Evolutionary conservation across 2,888 invertebrate genomes (phyloP).

Genomic region (Callyntrura guangdongensis): DNA sequence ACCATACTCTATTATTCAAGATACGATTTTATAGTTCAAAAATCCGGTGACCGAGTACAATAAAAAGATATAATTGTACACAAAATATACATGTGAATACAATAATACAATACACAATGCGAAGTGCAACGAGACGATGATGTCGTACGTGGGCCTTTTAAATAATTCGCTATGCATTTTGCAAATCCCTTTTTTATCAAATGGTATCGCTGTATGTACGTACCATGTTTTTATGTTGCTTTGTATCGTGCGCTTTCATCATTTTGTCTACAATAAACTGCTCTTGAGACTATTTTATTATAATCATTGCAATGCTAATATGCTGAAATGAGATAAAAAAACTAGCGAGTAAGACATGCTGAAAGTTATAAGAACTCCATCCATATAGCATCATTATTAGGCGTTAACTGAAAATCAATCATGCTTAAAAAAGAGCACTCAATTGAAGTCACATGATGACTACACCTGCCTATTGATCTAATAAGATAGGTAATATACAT

Average conservation of each 20-base stretch:
- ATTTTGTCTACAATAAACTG: not conserved
- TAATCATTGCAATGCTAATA: not conserved
- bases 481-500: no score
- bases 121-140: constrained; percentile 5
- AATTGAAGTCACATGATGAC: constrained; percentile 20
- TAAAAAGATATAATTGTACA: not conserved
- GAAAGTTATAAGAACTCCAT: not conserved
- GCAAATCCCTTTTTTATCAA: not conserved
- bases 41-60: constrained; percentile 67
- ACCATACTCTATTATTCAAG: not conserved
- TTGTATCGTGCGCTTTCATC: not conserved
- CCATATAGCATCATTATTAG: constrained; percentile 57
- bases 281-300: constrained; percentile 2
- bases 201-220: not conserved
- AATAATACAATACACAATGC: no score
- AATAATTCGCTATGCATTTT: constrained; percentile 13
- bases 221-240: constrained; percentile 3
- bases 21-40: constrained; percentile 35
- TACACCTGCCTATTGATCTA: not conserved
- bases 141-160: constrained; percentile 37
- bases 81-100: not conserved
- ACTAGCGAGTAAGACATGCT: constrained; percentile 2
- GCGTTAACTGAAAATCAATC: constrained; percentile 79
- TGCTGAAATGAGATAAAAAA: constrained; percentile 5
- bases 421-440: constrained; percentile 56